Base-by-base conservation (phyloP, 2,113 vertebrate genomes). In the Myrmophylax atrothorax region DNA sequence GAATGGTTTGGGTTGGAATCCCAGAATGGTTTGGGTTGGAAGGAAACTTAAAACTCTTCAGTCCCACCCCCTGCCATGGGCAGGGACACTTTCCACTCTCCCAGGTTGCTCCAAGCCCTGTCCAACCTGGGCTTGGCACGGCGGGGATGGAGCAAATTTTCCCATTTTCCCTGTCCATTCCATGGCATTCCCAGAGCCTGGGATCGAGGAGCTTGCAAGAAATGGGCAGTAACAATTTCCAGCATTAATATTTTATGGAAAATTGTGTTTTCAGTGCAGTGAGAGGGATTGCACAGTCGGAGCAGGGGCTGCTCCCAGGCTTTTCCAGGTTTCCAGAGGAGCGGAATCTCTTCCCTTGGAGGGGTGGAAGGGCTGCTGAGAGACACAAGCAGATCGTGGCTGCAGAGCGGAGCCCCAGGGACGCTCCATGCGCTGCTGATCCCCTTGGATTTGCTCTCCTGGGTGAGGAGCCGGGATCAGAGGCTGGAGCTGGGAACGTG, bases 171-270 rank as follows among this genome's bases (percentile, higher is more conserved):
- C 38, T 63, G 18, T 40, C 37, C 37, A 18, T 42, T 22, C 29
- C 12, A 1, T 22, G 25, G 77, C 31, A 0, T 29, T 14, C 14
- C 0, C 18, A 1, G 23, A 14, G 6, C 50, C 49, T 2, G 1
- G 20, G 1, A 18, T 29, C 42, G 26, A 0, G 1, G 7, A 28
- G 7, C 29, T 12, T 3, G 58, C 33, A 17, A 18, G 49, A 14
- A 37, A 19, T 0, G 0, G 55, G 84, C 35, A 28, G 38, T 10
- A 12, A 47, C 70, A 1, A 2, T 31, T 67, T 3, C 59, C 62
- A 92, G 53, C 37, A 1, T 23, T 11, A 22, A 46, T 18, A 46
- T 49, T 90, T 90, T 8, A 29, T 42, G 40, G 40, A 42, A 38
- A 42, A 42, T 25, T 2, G 38, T 3, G 4, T 44, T 64, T 35